Evolutionary conservation across 2,888 invertebrate genomes (phyloP), one percentile per base, ranked within the genome.

Genomic region (Drosophila planitibia): DNA sequence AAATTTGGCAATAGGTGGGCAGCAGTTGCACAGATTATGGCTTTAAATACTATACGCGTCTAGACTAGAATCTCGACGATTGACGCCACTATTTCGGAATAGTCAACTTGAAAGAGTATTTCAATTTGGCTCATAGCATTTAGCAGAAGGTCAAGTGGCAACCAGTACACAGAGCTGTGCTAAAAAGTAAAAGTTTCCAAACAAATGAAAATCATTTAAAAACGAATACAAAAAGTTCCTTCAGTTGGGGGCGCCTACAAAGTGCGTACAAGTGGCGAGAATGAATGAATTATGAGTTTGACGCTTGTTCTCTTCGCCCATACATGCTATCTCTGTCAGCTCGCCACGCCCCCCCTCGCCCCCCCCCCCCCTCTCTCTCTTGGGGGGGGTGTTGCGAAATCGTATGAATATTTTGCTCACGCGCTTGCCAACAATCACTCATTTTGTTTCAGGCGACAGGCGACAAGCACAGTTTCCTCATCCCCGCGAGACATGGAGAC

Each of bases 341-440:
- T 5, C 4, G 35, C 35, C 14, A 5, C 3, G 22, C 22, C 14
- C 19, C 19, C 19, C 39, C 2, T 0, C 28, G 28, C 28, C 28
- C 28, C 3, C 3, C 28, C 28, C 12, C n/a, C n/a, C n/a, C n/a
- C n/a, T 1, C 35, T 28, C 16, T 41, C 39, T 53, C 33, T 41
- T 12, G 22, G 4, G 28, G 19, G 47, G 55, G 63, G 3, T 49
- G 53, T 65, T 77, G 85, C 65, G 71, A 82, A 74, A 73, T 77
- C 83, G 73, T 84, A 82, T 85, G 86, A 85, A 85, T 86, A 85
- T 85, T 85, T 85, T 70, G 76, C 86, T 85, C 85, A 88, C 87
- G 86, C 82, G 83, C 83, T 47, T 83, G 87, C 74, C 86, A 87
- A 78, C 89, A 87, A 87, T 87, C 89, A 87, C 75, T 87, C 89